Conservation (phyloP, 2,797 vertebrate genomes). For the Cyprinella venusta region DNA sequence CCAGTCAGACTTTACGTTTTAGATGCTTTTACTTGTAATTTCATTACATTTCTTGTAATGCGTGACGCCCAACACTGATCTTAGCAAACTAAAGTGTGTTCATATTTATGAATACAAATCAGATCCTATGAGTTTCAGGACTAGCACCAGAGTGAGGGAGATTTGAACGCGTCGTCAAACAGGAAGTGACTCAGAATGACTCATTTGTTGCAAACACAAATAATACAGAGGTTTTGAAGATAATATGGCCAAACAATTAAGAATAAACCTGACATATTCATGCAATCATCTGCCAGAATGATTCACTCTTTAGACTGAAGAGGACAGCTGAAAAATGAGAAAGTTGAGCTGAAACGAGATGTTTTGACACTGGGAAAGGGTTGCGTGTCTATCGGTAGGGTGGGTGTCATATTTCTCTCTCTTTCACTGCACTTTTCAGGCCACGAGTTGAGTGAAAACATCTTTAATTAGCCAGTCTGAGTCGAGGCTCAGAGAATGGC, state of each 20-base stretch:
- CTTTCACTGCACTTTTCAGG: constrained; percentile 54
- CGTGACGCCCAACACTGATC: neutral
- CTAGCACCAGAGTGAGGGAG: no score
- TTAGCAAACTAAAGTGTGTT: no score
- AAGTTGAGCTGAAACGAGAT: constrained; percentile 8
- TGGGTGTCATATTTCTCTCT: constrained; percentile 40
- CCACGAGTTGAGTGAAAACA: constrained; percentile 60
- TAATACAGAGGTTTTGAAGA: neutral
- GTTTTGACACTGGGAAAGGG: constrained; percentile 26
- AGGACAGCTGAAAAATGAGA: constrained; percentile 1
- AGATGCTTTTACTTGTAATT: no score
- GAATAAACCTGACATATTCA: neutral
- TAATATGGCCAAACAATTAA: neutral
- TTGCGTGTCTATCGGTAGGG: neutral
- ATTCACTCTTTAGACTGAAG: constrained; percentile 20
- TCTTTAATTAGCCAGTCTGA: constrained; percentile 74
- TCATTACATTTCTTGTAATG: neutral
- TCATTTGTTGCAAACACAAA: neutral
- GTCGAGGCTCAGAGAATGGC: constrained; percentile 70
- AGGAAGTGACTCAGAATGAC: neutral
- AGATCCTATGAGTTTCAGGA: neutral
- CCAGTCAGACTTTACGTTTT: no score
- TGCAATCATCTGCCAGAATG: no score
- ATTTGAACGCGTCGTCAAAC: neutral
- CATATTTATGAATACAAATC: neutral